Percentiles rank a stretch among this genome's conserved stretches.
These are phyloP conservation scores for Arothron firmamentum DNA, from an alignment of 2,113 vertebrate genomes.

Conservation along the genomic window DNA sequence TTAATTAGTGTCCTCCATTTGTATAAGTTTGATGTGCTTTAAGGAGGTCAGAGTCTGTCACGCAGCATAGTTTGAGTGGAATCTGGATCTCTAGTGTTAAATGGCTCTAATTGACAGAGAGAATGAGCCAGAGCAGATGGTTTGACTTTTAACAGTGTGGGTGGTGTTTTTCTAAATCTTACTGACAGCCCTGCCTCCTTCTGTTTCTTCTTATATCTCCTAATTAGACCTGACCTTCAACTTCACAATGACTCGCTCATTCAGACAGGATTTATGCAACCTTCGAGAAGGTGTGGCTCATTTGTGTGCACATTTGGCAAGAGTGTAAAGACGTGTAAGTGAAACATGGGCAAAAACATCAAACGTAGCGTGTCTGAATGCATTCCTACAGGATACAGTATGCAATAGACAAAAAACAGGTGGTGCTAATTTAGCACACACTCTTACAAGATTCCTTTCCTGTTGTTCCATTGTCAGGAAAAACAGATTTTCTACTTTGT, in stretches of 20 bases:
- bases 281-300: not conserved
- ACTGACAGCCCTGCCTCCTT: constrained; percentile 68
- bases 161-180: constrained; percentile 68
- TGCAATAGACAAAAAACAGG: constrained; percentile 52
- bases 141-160: constrained; percentile 76
- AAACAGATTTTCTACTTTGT: constrained; percentile 29
- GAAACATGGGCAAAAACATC: constrained; percentile 21
- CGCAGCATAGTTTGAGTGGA: constrained; percentile 61
- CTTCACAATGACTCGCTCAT: constrained; percentile 60
- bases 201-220: constrained; percentile 72
- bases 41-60: constrained; percentile 67
- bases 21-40: constrained; percentile 55
- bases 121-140: constrained; percentile 70
- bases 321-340: constrained; percentile 17
- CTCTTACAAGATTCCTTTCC: constrained; percentile 30
- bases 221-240: constrained; percentile 73
- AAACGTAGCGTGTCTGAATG: constrained; percentile 41
- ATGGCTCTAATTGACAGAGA: constrained; percentile 64
- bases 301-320: constrained; percentile 15
- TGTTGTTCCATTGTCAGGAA: constrained; percentile 43
- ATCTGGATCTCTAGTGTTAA: constrained; percentile 63
- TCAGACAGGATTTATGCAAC: constrained; percentile 22
- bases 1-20: constrained; percentile 56
- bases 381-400: constrained; percentile 50
- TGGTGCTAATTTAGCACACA: constrained; percentile 56